Percentiles rank a stretch among this genome's conserved stretches.
Evolutionary conservation across 2,797 vertebrate species (phyloP).

Genomic region (Alosa sapidissima): DNA sequence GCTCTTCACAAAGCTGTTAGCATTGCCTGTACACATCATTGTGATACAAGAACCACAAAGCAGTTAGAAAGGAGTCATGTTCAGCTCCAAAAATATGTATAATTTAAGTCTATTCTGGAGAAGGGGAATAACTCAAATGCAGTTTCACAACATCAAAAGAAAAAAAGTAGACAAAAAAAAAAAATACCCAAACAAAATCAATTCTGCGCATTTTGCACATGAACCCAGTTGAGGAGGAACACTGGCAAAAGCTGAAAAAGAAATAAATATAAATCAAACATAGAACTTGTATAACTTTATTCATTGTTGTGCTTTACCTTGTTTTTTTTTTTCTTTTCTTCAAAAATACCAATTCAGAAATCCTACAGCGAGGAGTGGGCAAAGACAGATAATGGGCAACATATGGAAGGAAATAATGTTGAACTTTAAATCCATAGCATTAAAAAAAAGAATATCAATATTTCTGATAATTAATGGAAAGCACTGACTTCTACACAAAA

Average conservation of each 20-base stretch:
- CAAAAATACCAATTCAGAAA: slow-evolving; percentile 70
- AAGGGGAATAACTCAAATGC: slow-evolving; percentile 46
- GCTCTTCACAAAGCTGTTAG: slow-evolving; percentile 18
- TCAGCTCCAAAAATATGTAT: background rate
- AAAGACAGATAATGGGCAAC: slow-evolving; percentile 53
- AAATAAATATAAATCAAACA: slow-evolving; percentile 68
- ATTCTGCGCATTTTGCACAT: background rate
- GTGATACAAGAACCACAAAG: slow-evolving; percentile 29
- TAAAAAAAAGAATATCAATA: slow-evolving; percentile 60
- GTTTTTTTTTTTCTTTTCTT: slow-evolving; percentile 61
- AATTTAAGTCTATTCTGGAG: background rate
- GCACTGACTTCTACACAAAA: slow-evolving; percentile 63
- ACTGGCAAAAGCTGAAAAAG: slow-evolving; percentile 41
- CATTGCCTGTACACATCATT: slow-evolving; percentile 19
- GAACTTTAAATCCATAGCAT: background rate
- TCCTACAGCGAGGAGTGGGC: slow-evolving; percentile 58
- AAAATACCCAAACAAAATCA: background rate
- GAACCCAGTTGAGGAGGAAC: slow-evolving; percentile 32
- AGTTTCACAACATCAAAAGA: background rate
- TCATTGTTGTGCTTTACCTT: slow-evolving; percentile 76
- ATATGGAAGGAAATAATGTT: slow-evolving; percentile 29
- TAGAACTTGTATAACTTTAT: slow-evolving; percentile 75
- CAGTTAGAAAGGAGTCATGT: slow-evolving; percentile 21
- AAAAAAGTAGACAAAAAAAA: slow-evolving; percentile 12
- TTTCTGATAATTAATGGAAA: slow-evolving; percentile 60